Evolutionary conservation across 2,888 invertebrate species (phyloP).

Genomic region (Drosophila nr. fundita): DNA sequence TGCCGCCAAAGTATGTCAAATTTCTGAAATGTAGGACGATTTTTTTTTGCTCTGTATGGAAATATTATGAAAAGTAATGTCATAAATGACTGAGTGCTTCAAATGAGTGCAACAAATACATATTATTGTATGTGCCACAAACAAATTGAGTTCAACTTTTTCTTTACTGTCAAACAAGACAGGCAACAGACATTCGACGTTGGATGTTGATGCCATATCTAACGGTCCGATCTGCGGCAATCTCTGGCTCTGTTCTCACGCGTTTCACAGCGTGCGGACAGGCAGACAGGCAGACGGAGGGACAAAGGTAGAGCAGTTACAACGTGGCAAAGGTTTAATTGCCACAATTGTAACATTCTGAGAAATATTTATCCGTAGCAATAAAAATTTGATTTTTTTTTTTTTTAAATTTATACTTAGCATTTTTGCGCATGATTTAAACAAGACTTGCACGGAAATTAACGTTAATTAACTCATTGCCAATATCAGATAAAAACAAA

Average conservation of each 20-base stretch:
- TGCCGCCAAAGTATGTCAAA: background rate
- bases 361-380: conserved; percentile 6
- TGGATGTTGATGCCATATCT: conserved; percentile 8
- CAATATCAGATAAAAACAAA: conserved; percentile 33
- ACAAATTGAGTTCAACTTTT: conserved; percentile 37
- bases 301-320: conserved; percentile 6
- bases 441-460: conserved; percentile 23
- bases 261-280: conserved; percentile 47
- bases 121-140: conserved; percentile 19
- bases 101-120: conserved; percentile 3
- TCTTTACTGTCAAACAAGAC: conserved; percentile 15
- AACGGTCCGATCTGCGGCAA: conserved; percentile 49
- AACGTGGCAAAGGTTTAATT: conserved; percentile 49
- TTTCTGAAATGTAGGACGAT: background rate
- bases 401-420: conserved; percentile 15
- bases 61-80: background rate
- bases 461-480: conserved; percentile 22
- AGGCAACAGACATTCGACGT: conserved; percentile 5
- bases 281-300: conserved; percentile 6
- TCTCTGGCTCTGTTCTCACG: conserved; percentile 60
- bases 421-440: conserved; percentile 3
- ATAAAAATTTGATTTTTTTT: conserved; percentile 9
- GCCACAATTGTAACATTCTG: conserved; percentile 39
- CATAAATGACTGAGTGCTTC: background rate
- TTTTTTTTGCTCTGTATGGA: background rate